A percentile compares a stretch with the other conserved stretches of the same genome.
Evolutionary conservation across 2,113 vertebrate species (phyloP).

Genomic region (Eolophus roseicapilla): DNA sequence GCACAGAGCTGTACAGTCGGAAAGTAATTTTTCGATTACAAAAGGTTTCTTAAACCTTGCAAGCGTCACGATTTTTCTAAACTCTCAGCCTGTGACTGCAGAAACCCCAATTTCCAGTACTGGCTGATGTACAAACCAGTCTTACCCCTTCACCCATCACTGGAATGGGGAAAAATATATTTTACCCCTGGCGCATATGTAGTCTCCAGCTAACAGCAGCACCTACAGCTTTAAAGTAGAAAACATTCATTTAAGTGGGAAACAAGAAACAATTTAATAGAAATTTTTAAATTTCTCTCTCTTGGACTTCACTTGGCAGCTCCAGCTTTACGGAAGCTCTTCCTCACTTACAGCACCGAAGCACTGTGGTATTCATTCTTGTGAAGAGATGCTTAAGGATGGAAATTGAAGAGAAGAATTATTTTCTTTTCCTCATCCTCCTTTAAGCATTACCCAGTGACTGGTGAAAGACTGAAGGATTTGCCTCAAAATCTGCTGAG

Average conservation of each 20-base stretch:
- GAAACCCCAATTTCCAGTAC: not conserved
- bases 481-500: not conserved
- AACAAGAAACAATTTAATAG: not conserved
- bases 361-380: fast-evolving
- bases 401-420: not conserved
- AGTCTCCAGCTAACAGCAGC: not conserved
- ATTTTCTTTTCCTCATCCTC: not conserved
- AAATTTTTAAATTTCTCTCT: not conserved
- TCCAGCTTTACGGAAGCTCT: not conserved
- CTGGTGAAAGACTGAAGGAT: not conserved
- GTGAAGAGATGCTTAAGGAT: not conserved
- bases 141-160: not conserved
- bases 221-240: not conserved
- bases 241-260: not conserved
- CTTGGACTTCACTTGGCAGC: not conserved
- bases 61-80: not conserved
- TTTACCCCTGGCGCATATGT: not conserved
- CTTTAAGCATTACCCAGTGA: not conserved
- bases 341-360: not conserved
- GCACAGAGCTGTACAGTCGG: not conserved
- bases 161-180: not conserved
- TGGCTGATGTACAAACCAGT: not conserved
- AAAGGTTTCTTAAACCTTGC: not conserved
- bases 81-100: not conserved
- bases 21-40: not conserved